phyloP scores from a whole-genome alignment of 2,797 vertebrate species.

The Ctenopoma multispine region DNA sequence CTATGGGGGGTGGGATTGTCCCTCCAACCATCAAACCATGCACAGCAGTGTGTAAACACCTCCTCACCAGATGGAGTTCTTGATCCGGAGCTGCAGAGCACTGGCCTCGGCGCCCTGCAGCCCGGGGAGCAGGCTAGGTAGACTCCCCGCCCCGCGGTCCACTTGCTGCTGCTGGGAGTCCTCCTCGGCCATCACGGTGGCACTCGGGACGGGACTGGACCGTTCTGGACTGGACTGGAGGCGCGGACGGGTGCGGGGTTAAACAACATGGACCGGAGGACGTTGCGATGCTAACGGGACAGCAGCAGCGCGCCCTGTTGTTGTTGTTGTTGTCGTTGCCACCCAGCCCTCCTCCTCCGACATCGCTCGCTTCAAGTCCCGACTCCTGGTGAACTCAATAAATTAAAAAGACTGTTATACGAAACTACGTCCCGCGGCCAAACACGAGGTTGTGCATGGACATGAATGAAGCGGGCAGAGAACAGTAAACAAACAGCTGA shows the following conservation, averaged over 20 bases:
- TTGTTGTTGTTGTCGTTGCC: constrained; percentile 59
- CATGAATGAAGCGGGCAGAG: constrained; percentile 10
- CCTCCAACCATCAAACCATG: not conserved
- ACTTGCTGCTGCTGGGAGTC: constrained; percentile 77
- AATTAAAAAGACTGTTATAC: not conserved
- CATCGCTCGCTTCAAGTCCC: constrained; percentile 62
- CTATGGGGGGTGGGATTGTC: not conserved
- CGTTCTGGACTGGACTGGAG: constrained; percentile 40
- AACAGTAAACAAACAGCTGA: constrained; percentile 21
- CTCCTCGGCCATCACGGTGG: constrained; percentile 89
- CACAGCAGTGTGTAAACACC: constrained; percentile 5
- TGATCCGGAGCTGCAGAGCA: constrained; percentile 94
- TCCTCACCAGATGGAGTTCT: constrained; percentile 97
- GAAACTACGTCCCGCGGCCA: constrained; percentile 12
- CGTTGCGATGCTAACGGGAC: constrained; percentile 69
- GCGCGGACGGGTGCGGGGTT: constrained; percentile 38
- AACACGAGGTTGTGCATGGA: not conserved
- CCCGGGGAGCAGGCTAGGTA: constrained; percentile 90
- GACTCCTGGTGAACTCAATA: constrained; percentile 25
- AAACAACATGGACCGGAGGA: constrained; percentile 62
- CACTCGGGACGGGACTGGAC: constrained; percentile 50
- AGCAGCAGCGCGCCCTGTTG: constrained; percentile 71
- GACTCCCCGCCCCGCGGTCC: constrained; percentile 80
- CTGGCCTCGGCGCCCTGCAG: constrained; percentile 91
- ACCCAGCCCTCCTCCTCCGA: constrained; percentile 58